Conservation (phyloP, 2,797 vertebrate genomes). For the Eulemur albifrons region DNA sequence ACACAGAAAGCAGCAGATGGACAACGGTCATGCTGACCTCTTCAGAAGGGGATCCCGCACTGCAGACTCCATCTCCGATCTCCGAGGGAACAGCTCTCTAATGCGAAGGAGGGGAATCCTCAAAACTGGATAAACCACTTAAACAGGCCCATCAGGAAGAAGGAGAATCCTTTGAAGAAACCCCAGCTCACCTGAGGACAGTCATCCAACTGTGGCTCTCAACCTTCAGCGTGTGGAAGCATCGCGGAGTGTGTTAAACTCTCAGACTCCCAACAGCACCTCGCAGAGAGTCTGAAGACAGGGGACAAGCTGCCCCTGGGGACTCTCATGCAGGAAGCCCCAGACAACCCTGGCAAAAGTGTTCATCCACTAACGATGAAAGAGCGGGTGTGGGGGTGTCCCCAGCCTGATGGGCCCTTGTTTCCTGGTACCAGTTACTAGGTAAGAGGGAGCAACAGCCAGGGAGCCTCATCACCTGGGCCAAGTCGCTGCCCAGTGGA, state of each 20-base stretch:
- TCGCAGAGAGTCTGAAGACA: background rate
- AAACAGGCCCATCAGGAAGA: background rate
- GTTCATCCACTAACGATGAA: background rate
- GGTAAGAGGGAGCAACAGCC: background rate
- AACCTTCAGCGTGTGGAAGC: accelerated
- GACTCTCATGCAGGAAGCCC: background rate
- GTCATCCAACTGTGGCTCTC: background rate
- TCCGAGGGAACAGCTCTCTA: background rate
- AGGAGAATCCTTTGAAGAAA: background rate
- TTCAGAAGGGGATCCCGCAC: background rate
- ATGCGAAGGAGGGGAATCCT: background rate
- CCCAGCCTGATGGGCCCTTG: background rate
- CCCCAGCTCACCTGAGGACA: background rate
- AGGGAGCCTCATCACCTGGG: background rate
- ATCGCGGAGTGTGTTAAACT: accelerated
- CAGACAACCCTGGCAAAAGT: background rate
- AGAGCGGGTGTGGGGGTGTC: accelerated
- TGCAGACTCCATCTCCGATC: background rate
- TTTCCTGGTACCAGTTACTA: background rate
- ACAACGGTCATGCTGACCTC: background rate
- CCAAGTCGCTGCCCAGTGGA: background rate
- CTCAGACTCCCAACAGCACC: background rate
- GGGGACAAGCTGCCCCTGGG: background rate
- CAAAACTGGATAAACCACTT: background rate
- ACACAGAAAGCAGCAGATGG: background rate